Percentiles rank a stretch among this genome's conserved stretches.
phyloP scores from a whole-genome alignment of 2,113 vertebrate genomes.

The Neoarius graeffei region DNA sequence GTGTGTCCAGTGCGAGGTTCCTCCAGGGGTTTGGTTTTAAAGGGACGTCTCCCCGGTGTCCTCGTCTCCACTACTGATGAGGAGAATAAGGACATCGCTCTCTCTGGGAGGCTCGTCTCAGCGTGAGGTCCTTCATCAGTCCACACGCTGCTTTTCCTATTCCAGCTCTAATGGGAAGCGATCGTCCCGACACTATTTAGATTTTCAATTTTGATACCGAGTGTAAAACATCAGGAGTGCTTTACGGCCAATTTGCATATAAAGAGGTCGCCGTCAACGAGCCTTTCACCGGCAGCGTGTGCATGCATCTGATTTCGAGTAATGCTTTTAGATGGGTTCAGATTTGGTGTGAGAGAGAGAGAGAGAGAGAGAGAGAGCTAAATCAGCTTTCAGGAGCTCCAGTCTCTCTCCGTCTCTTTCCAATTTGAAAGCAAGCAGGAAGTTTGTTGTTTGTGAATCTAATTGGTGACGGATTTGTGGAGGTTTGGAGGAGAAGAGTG shows the following conservation, averaged over 20 bases:
- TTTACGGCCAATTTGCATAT: constrained; percentile 47
- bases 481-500: not conserved
- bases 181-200: constrained; percentile 61
- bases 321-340: constrained; percentile 23
- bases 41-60: constrained; percentile 20
- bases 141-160: not conserved
- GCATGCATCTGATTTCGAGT: constrained; percentile 31
- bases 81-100: constrained; percentile 28
- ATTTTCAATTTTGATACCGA: constrained; percentile 64
- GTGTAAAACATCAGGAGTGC: constrained; percentile 12
- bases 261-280: constrained; percentile 53
- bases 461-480: not conserved
- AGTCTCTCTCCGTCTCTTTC: not conserved
- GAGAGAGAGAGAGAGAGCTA: too few relatives aligned
- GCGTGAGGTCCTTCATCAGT: constrained; percentile 26
- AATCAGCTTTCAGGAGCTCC: not conserved
- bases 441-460: constrained; percentile 1
- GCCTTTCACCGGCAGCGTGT: constrained; percentile 59
- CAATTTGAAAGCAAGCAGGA: not conserved
- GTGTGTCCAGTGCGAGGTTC: not conserved
- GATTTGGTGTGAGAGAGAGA: not conserved
- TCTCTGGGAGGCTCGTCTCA: constrained; percentile 12
- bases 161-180: constrained; percentile 42
- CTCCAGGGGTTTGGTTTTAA: constrained; percentile 10
- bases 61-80: constrained; percentile 19